phyloP scores from a whole-genome alignment of 2,113 vertebrate genomes.

The Helogale parvula region DNA sequence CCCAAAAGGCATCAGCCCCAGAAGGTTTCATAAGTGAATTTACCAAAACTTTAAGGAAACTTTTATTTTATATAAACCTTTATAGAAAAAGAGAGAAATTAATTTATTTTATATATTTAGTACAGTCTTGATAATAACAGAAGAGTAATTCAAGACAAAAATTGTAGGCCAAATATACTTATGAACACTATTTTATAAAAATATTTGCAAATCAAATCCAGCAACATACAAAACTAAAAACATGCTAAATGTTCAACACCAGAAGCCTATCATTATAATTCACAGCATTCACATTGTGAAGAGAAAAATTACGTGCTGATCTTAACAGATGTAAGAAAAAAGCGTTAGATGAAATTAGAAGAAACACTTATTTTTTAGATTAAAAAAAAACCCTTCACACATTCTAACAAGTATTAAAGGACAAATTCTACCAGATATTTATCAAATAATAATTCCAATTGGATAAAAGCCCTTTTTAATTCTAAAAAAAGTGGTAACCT shows the following conservation, averaged over 20 bases:
- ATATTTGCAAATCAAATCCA: slow-evolving; percentile 1
- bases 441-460: not conserved
- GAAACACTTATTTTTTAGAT: not conserved
- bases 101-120: not conserved
- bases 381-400: not conserved
- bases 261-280: not conserved
- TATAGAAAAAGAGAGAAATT: not conserved
- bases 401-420: not conserved
- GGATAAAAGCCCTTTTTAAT: not conserved
- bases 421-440: slow-evolving; percentile 15
- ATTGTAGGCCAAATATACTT: not conserved
- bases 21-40: not conserved
- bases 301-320: not conserved
- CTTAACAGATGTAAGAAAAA: not conserved
- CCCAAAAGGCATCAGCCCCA: not conserved
- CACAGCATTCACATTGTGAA: not conserved
- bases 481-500: not conserved
- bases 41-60: not conserved
- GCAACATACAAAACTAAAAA: not conserved
- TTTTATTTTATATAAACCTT: not conserved
- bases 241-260: not conserved
- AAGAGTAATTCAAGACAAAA: slow-evolving; percentile 2
- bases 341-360: not conserved
- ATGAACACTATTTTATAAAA: not conserved
- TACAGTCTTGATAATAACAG: not conserved